These are phyloP conservation scores for Acromyrmex heyeri DNA, from an alignment of 1,140 invertebrate genomes.

Conservation along the genomic window DNA sequence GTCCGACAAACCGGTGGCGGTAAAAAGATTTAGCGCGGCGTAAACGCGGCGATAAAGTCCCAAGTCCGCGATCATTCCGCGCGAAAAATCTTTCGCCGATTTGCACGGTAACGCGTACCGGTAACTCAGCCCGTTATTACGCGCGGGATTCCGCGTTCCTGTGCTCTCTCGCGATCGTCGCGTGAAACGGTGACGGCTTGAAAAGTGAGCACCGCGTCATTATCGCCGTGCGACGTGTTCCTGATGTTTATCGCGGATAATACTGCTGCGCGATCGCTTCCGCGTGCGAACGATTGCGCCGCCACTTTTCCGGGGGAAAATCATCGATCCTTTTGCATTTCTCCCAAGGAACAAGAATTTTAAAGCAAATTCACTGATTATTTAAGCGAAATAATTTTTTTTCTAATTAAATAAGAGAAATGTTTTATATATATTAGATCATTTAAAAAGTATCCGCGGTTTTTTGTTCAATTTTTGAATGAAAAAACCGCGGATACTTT, in stretches of 20 bases:
- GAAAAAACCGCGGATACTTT: too few relatives aligned
- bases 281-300: slow-evolving; percentile 39
- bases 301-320: neutral
- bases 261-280: slow-evolving; percentile 52
- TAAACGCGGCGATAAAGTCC: slow-evolving; percentile 69
- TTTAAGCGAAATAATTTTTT: neutral
- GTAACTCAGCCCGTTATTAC: slow-evolving; percentile 11
- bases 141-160: slow-evolving; percentile 20
- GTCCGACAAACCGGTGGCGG: slow-evolving; percentile 42
- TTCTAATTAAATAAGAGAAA: neutral
- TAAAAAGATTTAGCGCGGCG: slow-evolving; percentile 72
- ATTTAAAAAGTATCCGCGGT: too few relatives aligned
- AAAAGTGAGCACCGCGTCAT: slow-evolving; percentile 57
- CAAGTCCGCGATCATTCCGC: slow-evolving; percentile 51
- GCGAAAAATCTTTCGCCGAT: slow-evolving; percentile 64
- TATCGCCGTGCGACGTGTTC: slow-evolving; percentile 49
- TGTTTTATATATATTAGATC: too few relatives aligned
- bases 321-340: neutral
- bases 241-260: slow-evolving; percentile 64
- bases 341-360: neutral
- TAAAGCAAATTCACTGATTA: neutral
- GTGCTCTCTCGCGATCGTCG: neutral
- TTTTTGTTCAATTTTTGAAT: too few relatives aligned
- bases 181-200: slow-evolving; percentile 54
- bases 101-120: neutral